Evolutionary conservation across 1,140 invertebrate genomes (phyloP).

Genomic region (Drosophila fuyamai): DNA sequence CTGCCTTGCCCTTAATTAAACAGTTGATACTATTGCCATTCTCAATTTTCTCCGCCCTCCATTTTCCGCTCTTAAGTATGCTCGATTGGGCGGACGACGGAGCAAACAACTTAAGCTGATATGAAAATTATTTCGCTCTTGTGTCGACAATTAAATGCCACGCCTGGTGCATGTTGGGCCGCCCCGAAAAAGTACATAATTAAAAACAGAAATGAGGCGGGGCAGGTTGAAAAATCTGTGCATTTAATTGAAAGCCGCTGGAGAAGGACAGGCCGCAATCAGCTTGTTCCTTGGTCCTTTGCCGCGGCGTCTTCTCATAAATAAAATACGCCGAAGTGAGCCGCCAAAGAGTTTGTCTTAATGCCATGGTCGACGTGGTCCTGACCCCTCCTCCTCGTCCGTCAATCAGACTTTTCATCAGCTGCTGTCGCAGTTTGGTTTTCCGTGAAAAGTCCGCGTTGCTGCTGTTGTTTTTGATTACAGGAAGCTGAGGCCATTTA

Average conservation of each 20-base stretch:
- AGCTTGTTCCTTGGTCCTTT: conserved; percentile 23
- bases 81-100: conserved; percentile 59
- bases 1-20: conserved; percentile 41
- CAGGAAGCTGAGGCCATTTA: conserved; percentile 58
- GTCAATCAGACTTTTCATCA: conserved; percentile 57
- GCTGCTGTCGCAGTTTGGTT: conserved; percentile 39
- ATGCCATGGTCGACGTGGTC: conserved; percentile 13
- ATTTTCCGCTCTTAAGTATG: conserved; percentile 18
- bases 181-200: conserved; percentile 41
- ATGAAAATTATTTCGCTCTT: conserved; percentile 64
- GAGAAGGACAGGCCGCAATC: conserved; percentile 37
- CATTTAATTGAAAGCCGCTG: conserved; percentile 76
- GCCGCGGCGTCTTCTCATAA: conserved; percentile 52
- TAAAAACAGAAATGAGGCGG: conserved; percentile 62
- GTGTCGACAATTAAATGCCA: conserved; percentile 70
- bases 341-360: conserved; percentile 54
- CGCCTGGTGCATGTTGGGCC: conserved; percentile 47
- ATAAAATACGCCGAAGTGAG: conserved; percentile 66
- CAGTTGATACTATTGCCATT: conserved; percentile 10
- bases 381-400: background rate
- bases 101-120: conserved; percentile 52
- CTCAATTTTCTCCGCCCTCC: background rate
- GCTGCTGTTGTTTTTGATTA: conserved; percentile 50
- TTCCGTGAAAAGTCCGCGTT: conserved; percentile 15
- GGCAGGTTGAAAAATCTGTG: conserved; percentile 59